Conservation (phyloP, 1,140 invertebrate species). For the Acromyrmex heyeri region DNA sequence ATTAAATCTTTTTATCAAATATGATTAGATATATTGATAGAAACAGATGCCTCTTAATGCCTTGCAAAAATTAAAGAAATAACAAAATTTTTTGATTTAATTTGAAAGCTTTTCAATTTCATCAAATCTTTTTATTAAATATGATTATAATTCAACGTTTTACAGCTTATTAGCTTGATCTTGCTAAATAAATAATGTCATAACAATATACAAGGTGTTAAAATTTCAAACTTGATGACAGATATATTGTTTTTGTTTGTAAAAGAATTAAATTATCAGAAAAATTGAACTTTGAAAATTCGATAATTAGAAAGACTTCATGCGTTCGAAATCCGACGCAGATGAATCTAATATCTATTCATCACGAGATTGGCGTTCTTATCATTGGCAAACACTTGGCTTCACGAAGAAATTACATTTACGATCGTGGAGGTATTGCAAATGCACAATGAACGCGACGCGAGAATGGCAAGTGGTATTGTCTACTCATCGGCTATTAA, state of each 20-base stretch:
- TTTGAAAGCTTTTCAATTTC: neutral
- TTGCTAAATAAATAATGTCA: neutral
- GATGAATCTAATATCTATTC: too few relatives aligned
- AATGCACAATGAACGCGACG: slow-evolving; percentile 28
- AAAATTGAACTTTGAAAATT: neutral
- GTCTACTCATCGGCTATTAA: slow-evolving; percentile 30
- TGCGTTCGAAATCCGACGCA: neutral
- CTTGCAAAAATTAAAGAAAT: too few relatives aligned
- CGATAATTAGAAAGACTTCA: neutral
- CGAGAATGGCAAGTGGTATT: slow-evolving; percentile 38
- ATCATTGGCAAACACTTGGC: neutral
- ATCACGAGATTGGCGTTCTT: too few relatives aligned
- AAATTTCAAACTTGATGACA: neutral
- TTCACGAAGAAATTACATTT: neutral
- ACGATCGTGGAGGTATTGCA: slow-evolving; percentile 17
- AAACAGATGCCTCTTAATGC: too few relatives aligned
- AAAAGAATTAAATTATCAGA: neutral
- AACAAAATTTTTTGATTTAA: neutral
- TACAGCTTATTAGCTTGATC: too few relatives aligned
- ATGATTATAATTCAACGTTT: neutral
- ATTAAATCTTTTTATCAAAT: too few relatives aligned
- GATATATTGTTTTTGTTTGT: neutral
- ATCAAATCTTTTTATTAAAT: neutral
- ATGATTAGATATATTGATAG: too few relatives aligned
- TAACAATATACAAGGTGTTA: neutral